These are phyloP conservation scores for Daboia siamensis DNA, from an alignment of 2,113 vertebrate species.

Conservation along the genomic window DNA sequence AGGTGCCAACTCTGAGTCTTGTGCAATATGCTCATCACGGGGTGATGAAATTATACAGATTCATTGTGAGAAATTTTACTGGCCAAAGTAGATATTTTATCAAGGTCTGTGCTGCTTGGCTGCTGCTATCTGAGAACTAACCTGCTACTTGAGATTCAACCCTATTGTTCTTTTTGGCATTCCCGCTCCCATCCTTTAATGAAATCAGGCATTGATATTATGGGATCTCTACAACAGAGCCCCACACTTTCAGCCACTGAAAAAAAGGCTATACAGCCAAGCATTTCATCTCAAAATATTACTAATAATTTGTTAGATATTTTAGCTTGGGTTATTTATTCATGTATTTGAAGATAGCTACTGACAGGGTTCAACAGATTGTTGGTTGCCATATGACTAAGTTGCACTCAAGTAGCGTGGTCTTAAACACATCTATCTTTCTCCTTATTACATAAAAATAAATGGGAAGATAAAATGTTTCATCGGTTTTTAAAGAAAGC, in stretches of 20 bases:
- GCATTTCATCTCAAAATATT: neutral
- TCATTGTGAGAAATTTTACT: neutral
- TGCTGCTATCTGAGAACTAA: neutral
- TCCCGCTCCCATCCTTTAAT: neutral
- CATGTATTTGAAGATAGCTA: neutral
- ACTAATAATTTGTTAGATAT: neutral
- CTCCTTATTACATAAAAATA: neutral
- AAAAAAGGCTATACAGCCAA: neutral
- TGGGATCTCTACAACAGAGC: neutral
- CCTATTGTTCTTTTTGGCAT: neutral
- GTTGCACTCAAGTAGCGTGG: neutral
- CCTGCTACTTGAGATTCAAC: neutral
- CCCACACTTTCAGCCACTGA: neutral
- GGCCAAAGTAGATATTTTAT: neutral
- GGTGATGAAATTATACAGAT: neutral
- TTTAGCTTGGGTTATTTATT: neutral
- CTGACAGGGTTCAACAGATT: neutral
- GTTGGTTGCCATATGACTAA: neutral
- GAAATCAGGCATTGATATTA: neutral
- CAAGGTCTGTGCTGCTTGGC: neutral
- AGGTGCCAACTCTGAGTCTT: neutral
- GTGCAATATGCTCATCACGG: neutral
- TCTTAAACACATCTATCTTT: neutral
- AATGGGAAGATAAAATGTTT: neutral
- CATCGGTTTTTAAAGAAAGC: neutral